Evolutionary conservation across 1,140 invertebrate species (phyloP).

Genomic region (Drosophila sturtevanti): DNA sequence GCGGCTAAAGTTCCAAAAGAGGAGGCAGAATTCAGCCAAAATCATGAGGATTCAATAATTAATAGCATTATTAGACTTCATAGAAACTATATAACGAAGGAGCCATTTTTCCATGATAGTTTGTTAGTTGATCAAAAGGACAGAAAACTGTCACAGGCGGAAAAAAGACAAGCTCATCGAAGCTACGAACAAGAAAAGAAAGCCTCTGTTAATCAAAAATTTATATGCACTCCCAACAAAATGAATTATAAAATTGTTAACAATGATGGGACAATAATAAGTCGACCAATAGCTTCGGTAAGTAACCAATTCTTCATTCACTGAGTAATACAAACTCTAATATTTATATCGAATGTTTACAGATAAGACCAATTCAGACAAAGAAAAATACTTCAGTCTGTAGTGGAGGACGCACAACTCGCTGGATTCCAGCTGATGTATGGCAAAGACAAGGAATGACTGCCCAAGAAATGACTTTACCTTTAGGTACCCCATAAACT

Average conservation of each 20-base stretch:
- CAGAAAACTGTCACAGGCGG: constrained; percentile 96
- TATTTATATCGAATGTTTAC: not conserved
- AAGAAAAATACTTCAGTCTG: constrained; percentile 83
- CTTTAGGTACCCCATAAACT: constrained; percentile 85
- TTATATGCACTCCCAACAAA: constrained; percentile 61
- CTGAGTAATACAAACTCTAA: no score
- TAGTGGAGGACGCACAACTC: constrained; percentile 82
- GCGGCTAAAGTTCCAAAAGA: constrained; percentile 36
- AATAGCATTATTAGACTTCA: constrained; percentile 88
- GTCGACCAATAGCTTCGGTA: constrained; percentile 85
- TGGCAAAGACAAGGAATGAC: constrained; percentile 96
- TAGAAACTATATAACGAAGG: constrained; percentile 90
- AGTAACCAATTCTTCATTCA: constrained; percentile 32
- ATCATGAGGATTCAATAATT: constrained; percentile 92
- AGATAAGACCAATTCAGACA: constrained; percentile 68
- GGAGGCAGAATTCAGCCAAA: constrained; percentile 84
- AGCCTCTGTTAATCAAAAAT: constrained; percentile 86
- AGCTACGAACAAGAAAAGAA: constrained; percentile 97
- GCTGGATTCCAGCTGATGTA: constrained; percentile 93
- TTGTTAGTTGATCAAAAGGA: constrained; percentile 97
- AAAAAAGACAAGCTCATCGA: constrained; percentile 95
- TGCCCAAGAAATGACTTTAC: constrained; percentile 96
- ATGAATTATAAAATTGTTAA: constrained; percentile 84
- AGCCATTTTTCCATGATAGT: constrained; percentile 98
- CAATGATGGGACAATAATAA: constrained; percentile 85